phyloP scores from a whole-genome alignment of 1,140 invertebrate species.

The Danaus plexippus region DNA sequence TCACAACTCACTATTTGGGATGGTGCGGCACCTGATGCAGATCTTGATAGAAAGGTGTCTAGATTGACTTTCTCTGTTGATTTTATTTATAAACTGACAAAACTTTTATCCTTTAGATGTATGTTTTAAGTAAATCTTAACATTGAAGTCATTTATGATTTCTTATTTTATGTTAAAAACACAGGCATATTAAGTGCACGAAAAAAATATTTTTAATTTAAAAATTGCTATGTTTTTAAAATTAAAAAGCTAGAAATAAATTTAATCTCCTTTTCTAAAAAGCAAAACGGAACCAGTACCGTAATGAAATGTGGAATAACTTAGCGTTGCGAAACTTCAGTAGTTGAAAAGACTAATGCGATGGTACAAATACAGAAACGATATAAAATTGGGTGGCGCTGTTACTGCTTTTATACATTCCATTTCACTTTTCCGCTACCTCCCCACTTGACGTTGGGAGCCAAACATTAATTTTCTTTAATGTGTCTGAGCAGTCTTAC shows the following conservation, averaged over 20 bases:
- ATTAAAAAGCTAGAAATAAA: too few species aligned
- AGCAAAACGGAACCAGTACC: constrained; percentile 4
- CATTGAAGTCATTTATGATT: too few species aligned
- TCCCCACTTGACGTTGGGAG: constrained; percentile 59
- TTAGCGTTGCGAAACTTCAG: constrained; percentile 34
- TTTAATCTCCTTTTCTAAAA: background rate
- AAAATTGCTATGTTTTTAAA: too few species aligned
- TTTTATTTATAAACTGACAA: too few species aligned
- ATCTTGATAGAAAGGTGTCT: constrained; percentile 63
- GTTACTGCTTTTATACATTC: constrained; percentile 48
- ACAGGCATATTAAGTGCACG: too few species aligned
- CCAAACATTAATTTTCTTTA: constrained; percentile 72
- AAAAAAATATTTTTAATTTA: too few species aligned
- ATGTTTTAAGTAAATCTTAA: too few species aligned
- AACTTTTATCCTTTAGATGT: too few species aligned
- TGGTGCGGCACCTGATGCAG: constrained; percentile 71
- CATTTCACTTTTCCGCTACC: constrained; percentile 64
- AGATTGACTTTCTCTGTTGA: too few species aligned
- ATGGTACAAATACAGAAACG: constrained; percentile 47
- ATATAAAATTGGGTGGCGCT: constrained; percentile 57
- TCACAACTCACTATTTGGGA: constrained; percentile 83
- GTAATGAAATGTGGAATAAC: constrained; percentile 44
- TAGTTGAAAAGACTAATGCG: constrained; percentile 41
- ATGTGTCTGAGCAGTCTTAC: constrained; percentile 68
- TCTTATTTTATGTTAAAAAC: too few species aligned